phyloP scores from a whole-genome alignment of 2,888 invertebrate species.

The Agrotis clavis region DNA sequence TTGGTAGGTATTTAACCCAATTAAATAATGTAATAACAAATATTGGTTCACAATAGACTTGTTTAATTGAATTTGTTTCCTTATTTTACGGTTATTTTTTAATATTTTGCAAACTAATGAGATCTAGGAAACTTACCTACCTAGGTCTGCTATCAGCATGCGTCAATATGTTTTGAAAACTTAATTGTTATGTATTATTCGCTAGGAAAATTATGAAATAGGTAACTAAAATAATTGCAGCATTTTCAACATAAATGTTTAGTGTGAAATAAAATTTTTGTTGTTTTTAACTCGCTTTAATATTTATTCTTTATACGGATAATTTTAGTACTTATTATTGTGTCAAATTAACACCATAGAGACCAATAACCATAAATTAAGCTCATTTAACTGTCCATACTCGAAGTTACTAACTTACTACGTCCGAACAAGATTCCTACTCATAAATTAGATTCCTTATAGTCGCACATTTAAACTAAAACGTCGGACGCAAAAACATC shows the following conservation, averaged over 20 bases:
- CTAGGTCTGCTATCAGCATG: neutral
- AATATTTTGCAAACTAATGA: conserved; percentile 47
- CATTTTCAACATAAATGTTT: neutral
- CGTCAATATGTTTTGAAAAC: conserved; percentile 27
- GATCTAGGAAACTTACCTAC: conserved; percentile 25
- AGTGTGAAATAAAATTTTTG: neutral
- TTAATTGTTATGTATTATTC: neutral
- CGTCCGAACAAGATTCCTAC: conserved; percentile 28
- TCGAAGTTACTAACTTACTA: neutral
- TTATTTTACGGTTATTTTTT: conserved; percentile 43
- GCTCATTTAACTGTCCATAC: conserved; percentile 35
- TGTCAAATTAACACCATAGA: conserved; percentile 32
- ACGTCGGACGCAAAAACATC: conserved; percentile 54
- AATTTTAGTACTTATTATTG: neutral
- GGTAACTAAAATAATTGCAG: neutral
- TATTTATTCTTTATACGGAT: neutral
- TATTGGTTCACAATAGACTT: conserved; percentile 8
- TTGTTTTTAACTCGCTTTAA: neutral
- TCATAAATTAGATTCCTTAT: conserved; percentile 67
- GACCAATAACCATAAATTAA: conserved; percentile 18
- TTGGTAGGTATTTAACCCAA: conserved; percentile 10
- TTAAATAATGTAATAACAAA: conserved; percentile 32
- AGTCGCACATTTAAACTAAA: conserved; percentile 45
- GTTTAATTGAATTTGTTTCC: conserved; percentile 44
- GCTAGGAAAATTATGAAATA: conserved; percentile 18